A percentile compares a stretch with the other conserved stretches of the same genome.
Conservation (phyloP, 30 jellyfish, hydroid and myxozoan species). For the Pelagia noctiluca region DNA sequence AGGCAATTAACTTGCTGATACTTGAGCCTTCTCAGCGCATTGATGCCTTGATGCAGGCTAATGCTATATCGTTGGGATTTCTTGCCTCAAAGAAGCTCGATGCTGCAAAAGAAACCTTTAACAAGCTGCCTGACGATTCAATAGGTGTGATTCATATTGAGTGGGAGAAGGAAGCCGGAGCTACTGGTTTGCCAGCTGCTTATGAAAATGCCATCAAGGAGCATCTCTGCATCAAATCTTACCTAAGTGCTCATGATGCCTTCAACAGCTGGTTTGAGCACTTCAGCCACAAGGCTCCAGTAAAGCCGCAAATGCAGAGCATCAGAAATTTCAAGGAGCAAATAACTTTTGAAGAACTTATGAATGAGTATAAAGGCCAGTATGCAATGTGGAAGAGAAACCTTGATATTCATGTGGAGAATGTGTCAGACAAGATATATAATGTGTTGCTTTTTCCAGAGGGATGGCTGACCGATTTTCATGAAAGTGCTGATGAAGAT, state of each 20-base stretch:
- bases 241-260: slow-evolving; percentile 91
- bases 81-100: slow-evolving; percentile 77
- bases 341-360: slow-evolving; percentile 77
- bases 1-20: slow-evolving; percentile 85
- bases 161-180: slow-evolving; percentile 94
- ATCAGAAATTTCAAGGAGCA: slow-evolving; percentile 78
- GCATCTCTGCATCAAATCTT: slow-evolving; percentile 84
- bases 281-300: slow-evolving; percentile 83
- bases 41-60: slow-evolving; percentile 94
- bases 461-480: slow-evolving; percentile 92
- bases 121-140: slow-evolving; percentile 85
- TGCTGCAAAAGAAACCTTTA: slow-evolving; percentile 63
- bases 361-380: slow-evolving; percentile 63
- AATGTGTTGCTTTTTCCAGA: slow-evolving; percentile 91
- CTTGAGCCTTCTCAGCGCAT: slow-evolving; percentile 85
- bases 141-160: slow-evolving; percentile 78
- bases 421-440: slow-evolving; percentile 78
- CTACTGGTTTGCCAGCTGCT: slow-evolving; percentile 71
- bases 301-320: slow-evolving; percentile 66
- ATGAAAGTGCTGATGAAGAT: not conserved
- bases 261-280: slow-evolving; percentile 95
- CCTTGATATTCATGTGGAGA: slow-evolving; percentile 46
- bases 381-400: slow-evolving; percentile 56
- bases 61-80: slow-evolving; percentile 85
- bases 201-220: slow-evolving; percentile 88